Base-by-base conservation (phyloP, 2,888 invertebrate genomes). In the Volucella zonaria region DNA sequence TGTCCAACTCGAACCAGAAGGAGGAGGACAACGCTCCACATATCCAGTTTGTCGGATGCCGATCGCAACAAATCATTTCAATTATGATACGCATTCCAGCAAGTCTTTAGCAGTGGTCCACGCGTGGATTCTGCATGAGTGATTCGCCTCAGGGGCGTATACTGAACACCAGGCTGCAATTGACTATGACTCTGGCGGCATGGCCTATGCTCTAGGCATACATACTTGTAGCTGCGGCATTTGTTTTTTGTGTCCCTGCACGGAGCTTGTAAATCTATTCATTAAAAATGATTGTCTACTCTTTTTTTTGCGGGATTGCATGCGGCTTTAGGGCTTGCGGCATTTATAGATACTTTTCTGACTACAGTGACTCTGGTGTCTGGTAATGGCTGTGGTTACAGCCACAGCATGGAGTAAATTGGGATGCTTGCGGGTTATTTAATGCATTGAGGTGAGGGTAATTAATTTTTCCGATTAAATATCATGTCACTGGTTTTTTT, bases 41-140 rank as follows among this genome's bases (percentile, higher is more conserved):
- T 75, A 59, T 79, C 83, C 66, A 80, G 83, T 80, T 83, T 75
- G 61, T 70, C 58, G 70, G 64, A 62, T 56, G 45, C 49, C 45
- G 70, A 75, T 51, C 62, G 56, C 81, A 73, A 81, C 85, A 85
- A 85, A 85, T 85, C 81, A 85, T 85, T 85, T 85, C 85, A 81
- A 85, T 85, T 85, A 85, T 85, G 81, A 85, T 81, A 85, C 85
- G 76, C 85, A 85, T 85, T 85, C 85, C 73, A 77, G 76, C 58
- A 64, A 81, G 81, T 85, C 85, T 85, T 81, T 85, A 73, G 81
- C 68, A 75, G 70, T 71, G 52, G 75, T 67, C 71, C 66, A 49
- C 66, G 80, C 49, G 70, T 70, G 56, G 68, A 75, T 75, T 77
- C 73, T 70, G 52, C 68, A 78, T 73, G 54, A 73, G 73, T 68